Conservation (phyloP, 2,888 invertebrate genomes). For the Agrotis clavis region DNA sequence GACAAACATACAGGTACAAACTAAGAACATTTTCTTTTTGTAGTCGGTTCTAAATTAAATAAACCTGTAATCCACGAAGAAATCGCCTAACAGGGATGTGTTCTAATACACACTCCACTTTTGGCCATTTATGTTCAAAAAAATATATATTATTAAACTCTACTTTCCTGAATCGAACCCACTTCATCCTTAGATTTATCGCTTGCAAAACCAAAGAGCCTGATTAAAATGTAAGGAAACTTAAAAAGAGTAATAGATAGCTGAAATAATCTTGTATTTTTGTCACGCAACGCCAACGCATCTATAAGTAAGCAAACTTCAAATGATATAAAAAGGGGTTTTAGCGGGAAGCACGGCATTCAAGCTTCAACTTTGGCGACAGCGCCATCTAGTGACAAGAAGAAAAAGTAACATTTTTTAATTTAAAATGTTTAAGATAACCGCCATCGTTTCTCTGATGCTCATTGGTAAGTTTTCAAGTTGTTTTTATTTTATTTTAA, state of each 20-base stretch:
- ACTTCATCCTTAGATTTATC: background rate
- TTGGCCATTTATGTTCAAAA: too few relatives aligned
- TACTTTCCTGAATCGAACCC: background rate
- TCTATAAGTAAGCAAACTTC: slow-evolving; percentile 72
- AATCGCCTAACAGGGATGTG: too few relatives aligned
- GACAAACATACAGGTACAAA: too few relatives aligned
- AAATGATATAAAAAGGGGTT: slow-evolving; percentile 78
- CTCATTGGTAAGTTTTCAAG: slow-evolving; percentile 81
- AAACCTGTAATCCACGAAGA: too few relatives aligned
- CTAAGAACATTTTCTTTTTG: too few relatives aligned
- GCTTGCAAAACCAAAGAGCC: background rate
- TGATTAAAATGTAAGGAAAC: slow-evolving; percentile 1
- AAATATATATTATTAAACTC: too few relatives aligned
- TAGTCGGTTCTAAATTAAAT: too few relatives aligned
- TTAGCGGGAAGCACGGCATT: slow-evolving; percentile 68
- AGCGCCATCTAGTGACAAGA: slow-evolving; percentile 72
- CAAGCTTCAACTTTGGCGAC: slow-evolving; percentile 52
- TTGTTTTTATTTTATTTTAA: slow-evolving; percentile 1
- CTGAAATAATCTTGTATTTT: slow-evolving; percentile 38
- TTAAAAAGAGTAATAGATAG: background rate
- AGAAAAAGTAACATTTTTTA: slow-evolving; percentile 43
- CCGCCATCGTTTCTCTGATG: slow-evolving; percentile 82
- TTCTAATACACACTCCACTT: too few relatives aligned
- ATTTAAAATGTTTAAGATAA: slow-evolving; percentile 82
- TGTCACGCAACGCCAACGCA: slow-evolving; percentile 64